Evolutionary conservation across 2,797 vertebrate genomes (phyloP).

Genomic region (Pseudopleuronectes americanus): DNA sequence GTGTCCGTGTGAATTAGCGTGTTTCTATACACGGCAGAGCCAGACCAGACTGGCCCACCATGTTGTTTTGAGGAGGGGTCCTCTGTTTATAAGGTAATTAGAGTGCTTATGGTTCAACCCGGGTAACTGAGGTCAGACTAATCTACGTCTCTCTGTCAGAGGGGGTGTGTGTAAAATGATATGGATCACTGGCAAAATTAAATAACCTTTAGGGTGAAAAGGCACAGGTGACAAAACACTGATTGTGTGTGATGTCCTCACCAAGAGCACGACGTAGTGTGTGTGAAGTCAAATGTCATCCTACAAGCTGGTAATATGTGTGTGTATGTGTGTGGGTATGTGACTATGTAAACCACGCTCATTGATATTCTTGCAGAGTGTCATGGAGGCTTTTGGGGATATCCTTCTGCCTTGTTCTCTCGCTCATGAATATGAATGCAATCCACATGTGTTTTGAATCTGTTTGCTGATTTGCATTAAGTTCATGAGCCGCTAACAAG

Average conservation of each 20-base stretch:
- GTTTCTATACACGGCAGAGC: constrained; percentile 38
- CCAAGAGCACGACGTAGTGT: constrained; percentile 38
- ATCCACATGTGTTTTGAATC: constrained; percentile 69
- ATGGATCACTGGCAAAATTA: constrained; percentile 65
- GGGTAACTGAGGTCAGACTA: constrained; percentile 78
- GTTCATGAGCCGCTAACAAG: constrained; percentile 32
- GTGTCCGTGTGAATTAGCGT: constrained; percentile 35
- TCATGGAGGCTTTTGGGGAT: constrained; percentile 40
- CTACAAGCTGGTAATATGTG: background rate
- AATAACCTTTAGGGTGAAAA: constrained; percentile 60
- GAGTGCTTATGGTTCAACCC: constrained; percentile 63
- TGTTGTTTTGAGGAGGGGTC: constrained; percentile 57
- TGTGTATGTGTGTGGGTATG: constrained; percentile 2
- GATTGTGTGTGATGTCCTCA: constrained; percentile 43
- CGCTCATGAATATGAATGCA: constrained; percentile 68
- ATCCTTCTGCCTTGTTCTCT: constrained; percentile 24
- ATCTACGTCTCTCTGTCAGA: constrained; percentile 73
- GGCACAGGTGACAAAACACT: constrained; percentile 73
- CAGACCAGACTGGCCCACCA: constrained; percentile 8
- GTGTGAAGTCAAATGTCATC: constrained; percentile 40
- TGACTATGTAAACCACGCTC: constrained; percentile 35
- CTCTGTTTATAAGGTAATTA: constrained; percentile 78
- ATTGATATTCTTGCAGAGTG: constrained; percentile 50
- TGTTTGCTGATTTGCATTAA: constrained; percentile 54
- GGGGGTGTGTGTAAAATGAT: constrained; percentile 70